Percentiles rank a stretch among this genome's conserved stretches.
These are phyloP conservation scores for Oreochromis mossambicus DNA, from an alignment of 2,797 vertebrate genomes.

Conservation along the genomic window DNA sequence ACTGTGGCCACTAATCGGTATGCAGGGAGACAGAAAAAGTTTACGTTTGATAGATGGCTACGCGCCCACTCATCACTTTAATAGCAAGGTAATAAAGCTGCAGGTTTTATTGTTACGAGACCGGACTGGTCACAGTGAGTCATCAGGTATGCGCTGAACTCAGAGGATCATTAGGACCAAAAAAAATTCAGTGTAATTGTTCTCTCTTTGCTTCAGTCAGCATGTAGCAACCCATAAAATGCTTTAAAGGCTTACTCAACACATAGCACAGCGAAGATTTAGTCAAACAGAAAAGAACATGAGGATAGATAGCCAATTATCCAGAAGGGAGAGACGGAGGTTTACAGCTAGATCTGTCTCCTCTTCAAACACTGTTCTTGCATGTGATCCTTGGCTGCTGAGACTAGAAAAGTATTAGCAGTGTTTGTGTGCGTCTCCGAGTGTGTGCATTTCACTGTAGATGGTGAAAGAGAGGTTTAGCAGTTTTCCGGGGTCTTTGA, in stretches of 20 bases:
- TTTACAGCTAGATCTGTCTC: constrained; percentile 23
- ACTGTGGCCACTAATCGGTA: not conserved
- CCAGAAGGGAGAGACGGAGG: constrained; percentile 3
- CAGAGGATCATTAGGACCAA: not conserved
- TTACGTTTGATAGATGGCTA: not conserved
- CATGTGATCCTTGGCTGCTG: constrained; percentile 25
- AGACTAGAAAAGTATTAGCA: not conserved
- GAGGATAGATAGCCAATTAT: constrained; percentile 60
- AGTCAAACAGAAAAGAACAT: constrained; percentile 39
- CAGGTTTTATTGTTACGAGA: not conserved
- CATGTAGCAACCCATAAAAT: constrained; percentile 58
- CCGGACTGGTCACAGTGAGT: constrained; percentile 34
- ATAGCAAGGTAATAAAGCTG: not conserved
- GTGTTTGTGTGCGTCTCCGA: not conserved
- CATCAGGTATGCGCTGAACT: constrained; percentile 4
- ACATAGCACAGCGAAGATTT: constrained; percentile 14
- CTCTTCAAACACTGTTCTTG: constrained; percentile 22
- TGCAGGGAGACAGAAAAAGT: not conserved
- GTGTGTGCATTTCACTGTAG: not conserved
- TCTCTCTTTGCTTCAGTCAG: constrained; percentile 40
- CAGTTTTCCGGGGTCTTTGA: constrained; percentile 13
- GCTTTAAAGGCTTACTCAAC: constrained; percentile 47
- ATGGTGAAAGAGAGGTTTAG: constrained; percentile 11
- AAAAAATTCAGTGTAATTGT: constrained; percentile 21
- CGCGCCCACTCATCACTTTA: not conserved